Percentiles rank a stretch among this genome's conserved stretches.
These are phyloP conservation scores for Oncorhynchus tshawytscha DNA, from an alignment of 2,113 vertebrate species.

Conservation along the genomic window DNA sequence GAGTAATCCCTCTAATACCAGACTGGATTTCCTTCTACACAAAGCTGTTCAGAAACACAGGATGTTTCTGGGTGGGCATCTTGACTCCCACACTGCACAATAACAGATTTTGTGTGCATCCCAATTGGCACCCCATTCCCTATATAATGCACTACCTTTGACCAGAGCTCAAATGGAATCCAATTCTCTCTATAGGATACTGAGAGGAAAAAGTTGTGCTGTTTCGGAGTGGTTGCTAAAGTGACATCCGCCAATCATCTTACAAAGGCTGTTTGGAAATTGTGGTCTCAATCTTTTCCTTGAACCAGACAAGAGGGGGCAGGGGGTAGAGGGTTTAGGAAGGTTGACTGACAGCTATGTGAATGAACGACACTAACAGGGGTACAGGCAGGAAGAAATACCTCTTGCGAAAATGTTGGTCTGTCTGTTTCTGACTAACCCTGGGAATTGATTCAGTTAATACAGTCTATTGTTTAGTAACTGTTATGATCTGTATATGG, in stretches of 20 bases:
- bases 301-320: background rate
- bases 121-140: no score
- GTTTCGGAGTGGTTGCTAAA: slow-evolving; percentile 31
- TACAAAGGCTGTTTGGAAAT: slow-evolving; percentile 47
- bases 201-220: no score
- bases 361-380: background rate
- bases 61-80: no score
- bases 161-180: no score
- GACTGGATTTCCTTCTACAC: slow-evolving; percentile 19
- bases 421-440: background rate
- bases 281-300: slow-evolving; percentile 47
- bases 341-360: background rate
- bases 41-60: no score
- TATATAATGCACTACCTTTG: no score
- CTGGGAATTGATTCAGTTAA: background rate
- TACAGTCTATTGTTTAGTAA: background rate
- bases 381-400: background rate
- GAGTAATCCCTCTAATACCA: slow-evolving; percentile 48
- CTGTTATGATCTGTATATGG: slow-evolving; percentile 24
- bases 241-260: slow-evolving; percentile 49
- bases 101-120: no score
- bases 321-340: background rate
- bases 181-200: no score
- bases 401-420: background rate
- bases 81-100: no score